Evolutionary conservation across 2,888 invertebrate species (phyloP).

Genomic region (Spisula solida): DNA sequence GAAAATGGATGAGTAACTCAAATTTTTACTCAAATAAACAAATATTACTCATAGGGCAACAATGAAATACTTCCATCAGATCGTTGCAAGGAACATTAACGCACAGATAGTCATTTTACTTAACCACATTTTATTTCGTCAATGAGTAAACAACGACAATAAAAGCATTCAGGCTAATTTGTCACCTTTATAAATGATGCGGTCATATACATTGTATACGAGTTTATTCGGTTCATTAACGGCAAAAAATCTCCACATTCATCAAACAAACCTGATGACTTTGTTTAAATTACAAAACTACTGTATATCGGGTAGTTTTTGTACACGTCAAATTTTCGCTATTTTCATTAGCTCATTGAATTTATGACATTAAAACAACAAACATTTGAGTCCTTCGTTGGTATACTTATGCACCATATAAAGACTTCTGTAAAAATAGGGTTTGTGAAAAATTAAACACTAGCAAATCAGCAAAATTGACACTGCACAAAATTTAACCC

Average conservation of each 20-base stretch:
- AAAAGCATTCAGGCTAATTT: slow-evolving; percentile 16
- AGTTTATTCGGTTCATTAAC: slow-evolving; percentile 14
- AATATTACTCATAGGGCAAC: neutral
- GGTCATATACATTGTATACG: neutral
- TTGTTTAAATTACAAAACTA: neutral
- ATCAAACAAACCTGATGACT: slow-evolving; percentile 22
- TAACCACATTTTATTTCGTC: slow-evolving; percentile 17
- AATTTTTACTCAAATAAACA: neutral
- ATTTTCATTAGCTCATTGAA: no score
- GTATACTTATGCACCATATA: no score
- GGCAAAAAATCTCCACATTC: neutral
- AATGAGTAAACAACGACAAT: slow-evolving; percentile 24
- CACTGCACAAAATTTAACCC: no score
- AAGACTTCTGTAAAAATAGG: no score
- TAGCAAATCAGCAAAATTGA: no score
- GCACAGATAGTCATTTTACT: neutral
- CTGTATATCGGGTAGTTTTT: neutral
- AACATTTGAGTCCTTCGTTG: no score
- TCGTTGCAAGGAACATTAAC: slow-evolving; percentile 7
- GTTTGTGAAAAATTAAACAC: no score
- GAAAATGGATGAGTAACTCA: neutral
- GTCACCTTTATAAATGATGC: slow-evolving; percentile 11
- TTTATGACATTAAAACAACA: no score
- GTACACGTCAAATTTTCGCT: no score
- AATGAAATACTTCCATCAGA: slow-evolving; percentile 6